Evolutionary conservation across 1,140 invertebrate species (phyloP), one percentile per base, ranked within the genome.

Genomic region (Amyelois transitella): DNA sequence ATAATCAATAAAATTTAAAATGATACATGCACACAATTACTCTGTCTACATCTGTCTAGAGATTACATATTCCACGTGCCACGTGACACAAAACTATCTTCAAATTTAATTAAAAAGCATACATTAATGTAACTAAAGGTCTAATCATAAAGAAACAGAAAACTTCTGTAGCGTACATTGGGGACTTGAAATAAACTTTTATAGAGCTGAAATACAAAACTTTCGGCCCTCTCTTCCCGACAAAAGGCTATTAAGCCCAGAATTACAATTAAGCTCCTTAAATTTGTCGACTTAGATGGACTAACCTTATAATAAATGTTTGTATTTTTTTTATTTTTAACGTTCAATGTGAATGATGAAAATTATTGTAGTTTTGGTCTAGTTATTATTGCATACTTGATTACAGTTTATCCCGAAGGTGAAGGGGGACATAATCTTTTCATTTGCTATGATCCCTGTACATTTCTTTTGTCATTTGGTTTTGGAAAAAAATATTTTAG

Each of bases 201-300:
- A 20, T 48, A 17, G 18, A 48, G 45, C 45, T 48, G 18, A 48
- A 48, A 48, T 21, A 48, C n/a, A 48, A 48, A 48, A 48, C 18
- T 20, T 48, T 48, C 21, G 45, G 45, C 17, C 19, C 19, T 48
- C 21, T 48, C 19, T 48, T 21, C 18, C 45, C 19, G 18, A 48
- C 18, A 48, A 48, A 21, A 48, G 45, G 18, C 18, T 20, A 48
- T 48, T 48, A 20, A 48, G 45, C 45, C 6, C 18, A 20, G 45
- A 48, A 48, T 48, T 48, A 48, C 18, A 48, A 48, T 20, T 21
- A 48, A 48, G 45, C 7, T 21, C 45, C 45, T 48, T 18, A 48
- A 48, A 45, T 21, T 48, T 48, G 20, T n/a, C 21, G 45, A 48
- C 8, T 18, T 48, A 48, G 45, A 48, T 19, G 20, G 18, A 48